Base-by-base conservation (phyloP, 2,888 invertebrate species). In the Drosophila paranaensis region DNA sequence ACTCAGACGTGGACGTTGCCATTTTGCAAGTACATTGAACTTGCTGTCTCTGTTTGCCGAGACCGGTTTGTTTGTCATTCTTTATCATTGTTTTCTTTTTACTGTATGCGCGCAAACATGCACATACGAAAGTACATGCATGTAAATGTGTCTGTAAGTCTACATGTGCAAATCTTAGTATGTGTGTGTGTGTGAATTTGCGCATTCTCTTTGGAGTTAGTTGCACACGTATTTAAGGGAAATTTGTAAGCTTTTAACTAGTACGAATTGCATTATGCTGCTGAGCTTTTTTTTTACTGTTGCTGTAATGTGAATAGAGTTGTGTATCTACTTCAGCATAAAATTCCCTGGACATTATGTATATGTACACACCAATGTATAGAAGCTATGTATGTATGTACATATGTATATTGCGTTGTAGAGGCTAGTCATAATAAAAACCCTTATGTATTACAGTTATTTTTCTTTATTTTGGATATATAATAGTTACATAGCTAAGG, bases 1-100 rank as follows among this genome's bases (percentile, higher is more conserved):
- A 55, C 20, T 20, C 42, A 58, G 37, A 58, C 43, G 46, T 54
- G 55, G 58, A 51, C 40, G 39, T 54, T 63, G 63, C 54, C 37
- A 48, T 54, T 71, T 78, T 46, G 54, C 62, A 66, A 69, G 88
- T 79, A 60, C 82, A 82, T 69, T 88, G 86, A 88, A 88, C 82
- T 37, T 55, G 61, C 61, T 51, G 60, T 77, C 71, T 74, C 64
- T 80, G 54, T 77, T 73, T 73, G 54, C 27, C 51, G 51, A 39
- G 51, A 51, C 55, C 58, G 50, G 64, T 54, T 75, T 64, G 35
- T 64, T 71, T 53, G 63, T 42, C 48, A 58, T 58, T 58, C 58
- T 46, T 71, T 72, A 39, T 56, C 40, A 35, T 67, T 71, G 45
- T 63, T 37, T 64, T 57, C 40, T 40, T 40, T 16, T 60, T 48